Evolutionary conservation across 2,888 invertebrate species (phyloP), one percentile per base, ranked within the genome.

Genomic region (Apamea crenata): DNA sequence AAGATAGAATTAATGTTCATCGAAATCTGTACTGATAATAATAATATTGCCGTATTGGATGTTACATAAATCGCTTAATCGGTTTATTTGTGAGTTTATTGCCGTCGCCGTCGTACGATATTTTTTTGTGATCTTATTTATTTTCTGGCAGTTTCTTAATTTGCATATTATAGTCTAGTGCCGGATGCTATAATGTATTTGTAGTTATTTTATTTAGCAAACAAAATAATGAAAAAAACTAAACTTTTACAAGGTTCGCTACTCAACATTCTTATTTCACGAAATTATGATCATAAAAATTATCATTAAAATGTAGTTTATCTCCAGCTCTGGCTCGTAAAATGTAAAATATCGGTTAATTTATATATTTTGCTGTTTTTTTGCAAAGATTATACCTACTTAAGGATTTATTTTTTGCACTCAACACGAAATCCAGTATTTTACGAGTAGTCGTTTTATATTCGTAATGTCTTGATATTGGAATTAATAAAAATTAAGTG

Each of bases 111-210:
- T 74, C 71, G 75, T 77, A 53, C 73, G 36, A n/a, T 78, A 53
- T 77, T 74, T 74, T 74, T 77, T 67, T 71, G 29, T 72, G 83
- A 59, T 25, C 14, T 44, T 44, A 7, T 80, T 83, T 88, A 87
- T 85, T 87, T 88, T 85, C 82, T 89, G 85, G 86, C 89, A 90
- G 88, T 83, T 80, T 61, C 61, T 77, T 87, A 80, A 93, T 93
- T 94, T 90, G 80, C 91, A 92, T 93, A 88, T 25, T 72, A 78
- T 87, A 81, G n/a, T 81, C 12, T 40, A 44, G 56, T 29, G 50
- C 14, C 69, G 44, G 32, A 73, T 74, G 66, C 63, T 44, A 59
- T 61, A 74, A 59, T 65, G 63, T 67, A 56, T 74, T 61, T 59
- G 36, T 74, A 40, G 21, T 71, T 75, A 65, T 1, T 65, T 65